Evolutionary conservation across 1,140 invertebrate genomes (phyloP).

Genomic region (Andrena cerasifolii): DNA sequence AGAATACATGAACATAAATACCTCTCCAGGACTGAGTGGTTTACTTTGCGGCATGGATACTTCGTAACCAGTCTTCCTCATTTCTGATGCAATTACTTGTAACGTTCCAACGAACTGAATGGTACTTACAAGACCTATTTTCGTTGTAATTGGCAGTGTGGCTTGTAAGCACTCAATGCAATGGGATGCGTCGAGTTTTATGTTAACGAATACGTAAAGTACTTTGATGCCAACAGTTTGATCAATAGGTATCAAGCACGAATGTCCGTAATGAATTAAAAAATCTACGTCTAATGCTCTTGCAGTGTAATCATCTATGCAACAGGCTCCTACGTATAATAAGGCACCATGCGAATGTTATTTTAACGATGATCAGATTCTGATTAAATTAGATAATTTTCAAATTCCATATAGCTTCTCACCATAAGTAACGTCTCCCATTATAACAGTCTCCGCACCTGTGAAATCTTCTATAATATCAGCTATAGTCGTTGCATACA

Average conservation of each 20-base stretch:
- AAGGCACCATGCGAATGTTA: conserved; percentile 8
- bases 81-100: conserved; percentile 88
- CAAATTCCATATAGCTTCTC: conserved; percentile 9
- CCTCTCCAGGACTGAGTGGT: conserved; percentile 98
- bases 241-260: conserved; percentile 98
- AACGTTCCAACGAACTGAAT: conserved; percentile 98
- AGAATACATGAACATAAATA: conserved; percentile 52
- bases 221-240: conserved; percentile 95
- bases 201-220: conserved; percentile 98
- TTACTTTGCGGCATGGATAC: conserved; percentile 95
- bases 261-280: conserved; percentile 99
- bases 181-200: conserved; percentile 95
- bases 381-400: not conserved
- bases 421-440: conserved; percentile 99
- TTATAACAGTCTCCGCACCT: conserved; percentile 96
- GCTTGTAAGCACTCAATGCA: conserved; percentile 94
- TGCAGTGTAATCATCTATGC: conserved; percentile 99
- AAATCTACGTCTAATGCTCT: conserved; percentile 94
- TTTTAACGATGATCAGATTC: not conserved
- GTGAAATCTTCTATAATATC: conserved; percentile 98
- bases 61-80: conserved; percentile 89
- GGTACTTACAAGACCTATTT: conserved; percentile 94
- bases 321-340: conserved; percentile 90
- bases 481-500: conserved; percentile 96
- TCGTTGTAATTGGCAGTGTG: conserved; percentile 88